Percentiles rank a stretch among this genome's conserved stretches.
Conservation (phyloP, 2,113 vertebrate genomes). For the Montifringilla adamsi region DNA sequence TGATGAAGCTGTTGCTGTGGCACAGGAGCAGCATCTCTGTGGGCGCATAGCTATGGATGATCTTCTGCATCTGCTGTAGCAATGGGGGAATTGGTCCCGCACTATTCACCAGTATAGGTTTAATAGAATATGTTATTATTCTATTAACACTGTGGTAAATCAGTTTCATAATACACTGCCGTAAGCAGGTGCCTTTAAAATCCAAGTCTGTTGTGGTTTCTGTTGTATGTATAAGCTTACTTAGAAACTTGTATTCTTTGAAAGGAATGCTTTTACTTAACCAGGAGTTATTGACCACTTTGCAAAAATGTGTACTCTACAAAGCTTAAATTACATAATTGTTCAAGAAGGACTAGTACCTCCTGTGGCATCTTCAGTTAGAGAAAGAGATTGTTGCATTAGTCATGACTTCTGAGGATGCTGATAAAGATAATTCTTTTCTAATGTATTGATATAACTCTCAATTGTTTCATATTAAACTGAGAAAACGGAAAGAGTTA, state of each 20-base stretch:
- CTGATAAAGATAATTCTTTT: slow-evolving; percentile 74
- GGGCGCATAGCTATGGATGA: not conserved
- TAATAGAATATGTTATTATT: not conserved
- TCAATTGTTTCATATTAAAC: slow-evolving; percentile 74
- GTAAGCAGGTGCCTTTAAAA: not conserved
- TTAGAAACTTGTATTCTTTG: slow-evolving; percentile 43
- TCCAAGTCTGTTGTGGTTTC: not conserved
- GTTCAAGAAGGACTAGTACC: slow-evolving; percentile 39
- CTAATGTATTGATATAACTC: slow-evolving; percentile 68
- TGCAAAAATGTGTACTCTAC: slow-evolving; percentile 27
- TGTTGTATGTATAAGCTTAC: not conserved
- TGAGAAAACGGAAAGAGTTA: slow-evolving; percentile 53
- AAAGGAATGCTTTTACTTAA: slow-evolving; percentile 57
- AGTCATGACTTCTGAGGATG: slow-evolving; percentile 61
- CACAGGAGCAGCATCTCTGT: not conserved
- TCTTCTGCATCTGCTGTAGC: not conserved
- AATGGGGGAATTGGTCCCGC: too few relatives aligned
- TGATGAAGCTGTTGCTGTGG: not conserved
- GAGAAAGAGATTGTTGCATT: slow-evolving; percentile 41
- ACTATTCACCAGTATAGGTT: not conserved
- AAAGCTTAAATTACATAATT: slow-evolving; percentile 47
- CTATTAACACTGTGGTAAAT: not conserved
- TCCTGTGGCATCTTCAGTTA: slow-evolving; percentile 41
- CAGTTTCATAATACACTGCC: not conserved
- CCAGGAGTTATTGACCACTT: slow-evolving; percentile 46